phyloP scores from a whole-genome alignment of 1,140 invertebrate species.

The Leguminivora glycinivorella region DNA sequence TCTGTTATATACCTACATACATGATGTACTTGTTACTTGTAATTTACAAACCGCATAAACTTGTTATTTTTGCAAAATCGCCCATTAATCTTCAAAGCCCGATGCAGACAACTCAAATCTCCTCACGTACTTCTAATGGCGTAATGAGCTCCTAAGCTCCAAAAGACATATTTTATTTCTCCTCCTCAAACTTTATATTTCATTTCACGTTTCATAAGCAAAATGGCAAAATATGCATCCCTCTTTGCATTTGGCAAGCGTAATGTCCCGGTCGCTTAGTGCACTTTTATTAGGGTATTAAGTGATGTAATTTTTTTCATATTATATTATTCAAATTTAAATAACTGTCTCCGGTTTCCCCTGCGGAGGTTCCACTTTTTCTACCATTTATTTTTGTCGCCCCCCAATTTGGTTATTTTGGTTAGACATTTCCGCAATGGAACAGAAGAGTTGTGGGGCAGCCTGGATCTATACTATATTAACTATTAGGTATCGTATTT shows the following conservation, averaged over 20 bases:
- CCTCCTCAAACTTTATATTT: slow-evolving; percentile 77
- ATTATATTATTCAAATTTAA: slow-evolving; percentile 81
- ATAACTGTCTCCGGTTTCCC: slow-evolving; percentile 79
- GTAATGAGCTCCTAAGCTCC: slow-evolving; percentile 74
- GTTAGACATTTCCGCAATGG: slow-evolving; percentile 57
- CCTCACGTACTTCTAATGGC: slow-evolving; percentile 72
- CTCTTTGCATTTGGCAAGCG: slow-evolving; percentile 71
- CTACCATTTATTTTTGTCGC: slow-evolving; percentile 72
- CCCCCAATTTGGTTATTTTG: slow-evolving; percentile 70
- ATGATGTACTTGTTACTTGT: background rate
- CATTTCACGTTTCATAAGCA: slow-evolving; percentile 78
- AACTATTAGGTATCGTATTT: background rate
- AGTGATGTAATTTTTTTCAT: slow-evolving; percentile 81
- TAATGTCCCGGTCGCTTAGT: slow-evolving; percentile 79
- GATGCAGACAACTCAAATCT: slow-evolving; percentile 63
- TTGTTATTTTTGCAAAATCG: slow-evolving; percentile 20
- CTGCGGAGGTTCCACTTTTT: slow-evolving; percentile 67
- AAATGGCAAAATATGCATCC: slow-evolving; percentile 73
- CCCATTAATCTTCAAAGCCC: slow-evolving; percentile 60
- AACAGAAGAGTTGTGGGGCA: slow-evolving; percentile 43
- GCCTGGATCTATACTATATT: too few species aligned
- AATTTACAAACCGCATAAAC: slow-evolving; percentile 17
- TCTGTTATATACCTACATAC: background rate
- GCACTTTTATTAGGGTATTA: slow-evolving; percentile 81
- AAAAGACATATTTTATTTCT: slow-evolving; percentile 70